Evolutionary conservation across 2,113 vertebrate species (phyloP).

Genomic region (Leucosticte australis): DNA sequence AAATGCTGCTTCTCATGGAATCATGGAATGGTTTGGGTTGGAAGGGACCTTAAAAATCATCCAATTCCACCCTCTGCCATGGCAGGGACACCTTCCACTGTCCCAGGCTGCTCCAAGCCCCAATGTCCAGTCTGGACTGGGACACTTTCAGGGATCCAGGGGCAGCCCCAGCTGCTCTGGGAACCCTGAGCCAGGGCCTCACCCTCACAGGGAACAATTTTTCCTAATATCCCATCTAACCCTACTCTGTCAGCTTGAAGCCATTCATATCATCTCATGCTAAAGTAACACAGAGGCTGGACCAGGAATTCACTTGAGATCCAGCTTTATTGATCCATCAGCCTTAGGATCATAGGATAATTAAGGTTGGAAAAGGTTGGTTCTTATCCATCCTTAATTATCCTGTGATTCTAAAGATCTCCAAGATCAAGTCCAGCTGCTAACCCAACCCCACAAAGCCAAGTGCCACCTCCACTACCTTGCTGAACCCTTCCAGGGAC

Average conservation of each 20-base stretch:
- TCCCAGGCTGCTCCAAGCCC: not conserved
- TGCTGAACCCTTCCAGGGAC: too few relatives aligned
- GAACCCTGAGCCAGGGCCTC: accelerated
- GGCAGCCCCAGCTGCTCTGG: not conserved
- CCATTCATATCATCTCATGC: not conserved
- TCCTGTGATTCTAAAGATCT: not conserved
- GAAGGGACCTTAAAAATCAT: not conserved
- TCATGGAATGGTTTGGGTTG: not conserved
- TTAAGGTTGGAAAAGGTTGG: not conserved
- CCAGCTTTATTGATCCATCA: not conserved
- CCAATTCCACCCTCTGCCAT: accelerated
- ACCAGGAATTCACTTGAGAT: accelerated
- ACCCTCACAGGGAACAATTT: accelerated
- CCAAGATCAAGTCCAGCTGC: not conserved
- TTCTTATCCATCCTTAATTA: too few relatives aligned
- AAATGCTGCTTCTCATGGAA: not conserved
- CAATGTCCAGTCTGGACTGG: not conserved
- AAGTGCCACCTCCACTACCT: not conserved
- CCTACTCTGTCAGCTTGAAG: not conserved
- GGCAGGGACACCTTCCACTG: not conserved
- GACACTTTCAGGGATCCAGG: not conserved
- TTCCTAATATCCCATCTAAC: too few relatives aligned
- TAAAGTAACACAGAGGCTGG: accelerated
- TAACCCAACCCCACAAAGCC: not conserved
- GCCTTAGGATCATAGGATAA: not conserved